Conservation (phyloP, 2,888 invertebrate genomes). For the Melangyna quadrimaculata region DNA sequence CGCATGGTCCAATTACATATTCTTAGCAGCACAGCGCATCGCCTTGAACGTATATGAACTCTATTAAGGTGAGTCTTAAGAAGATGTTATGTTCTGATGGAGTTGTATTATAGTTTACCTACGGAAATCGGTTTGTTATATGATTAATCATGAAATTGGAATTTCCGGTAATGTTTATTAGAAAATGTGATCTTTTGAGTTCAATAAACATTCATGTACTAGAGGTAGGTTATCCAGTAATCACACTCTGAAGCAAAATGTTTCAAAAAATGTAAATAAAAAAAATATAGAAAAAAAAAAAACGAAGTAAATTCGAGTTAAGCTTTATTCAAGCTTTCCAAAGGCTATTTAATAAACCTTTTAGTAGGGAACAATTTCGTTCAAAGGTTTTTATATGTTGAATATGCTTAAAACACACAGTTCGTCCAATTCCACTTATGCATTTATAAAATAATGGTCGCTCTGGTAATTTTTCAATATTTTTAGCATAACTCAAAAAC, state of each 20-base stretch:
- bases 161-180: neutral
- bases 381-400: too few species aligned
- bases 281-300: too few species aligned
- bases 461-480: too few species aligned
- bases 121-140: neutral
- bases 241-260: neutral
- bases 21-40: neutral
- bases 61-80: conserved; percentile 15
- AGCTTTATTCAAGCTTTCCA: too few species aligned
- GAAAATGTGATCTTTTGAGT: neutral
- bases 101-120: neutral
- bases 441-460: too few species aligned
- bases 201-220: neutral
- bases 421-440: too few species aligned
- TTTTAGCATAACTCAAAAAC: too few species aligned
- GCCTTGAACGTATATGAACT: conserved; percentile 10
- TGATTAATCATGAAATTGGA: neutral
- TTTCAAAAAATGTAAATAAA: neutral
- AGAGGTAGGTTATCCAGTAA: neutral
- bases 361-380: too few species aligned
- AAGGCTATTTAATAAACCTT: too few species aligned
- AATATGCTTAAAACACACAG: too few species aligned
- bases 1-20: conserved; percentile 8
- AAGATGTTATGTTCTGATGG: neutral
- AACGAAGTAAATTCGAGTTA: too few species aligned